These are phyloP conservation scores for Phenganax marumi DNA, from an alignment of 92 coral and sea anemone species.

Conservation along the genomic window DNA sequence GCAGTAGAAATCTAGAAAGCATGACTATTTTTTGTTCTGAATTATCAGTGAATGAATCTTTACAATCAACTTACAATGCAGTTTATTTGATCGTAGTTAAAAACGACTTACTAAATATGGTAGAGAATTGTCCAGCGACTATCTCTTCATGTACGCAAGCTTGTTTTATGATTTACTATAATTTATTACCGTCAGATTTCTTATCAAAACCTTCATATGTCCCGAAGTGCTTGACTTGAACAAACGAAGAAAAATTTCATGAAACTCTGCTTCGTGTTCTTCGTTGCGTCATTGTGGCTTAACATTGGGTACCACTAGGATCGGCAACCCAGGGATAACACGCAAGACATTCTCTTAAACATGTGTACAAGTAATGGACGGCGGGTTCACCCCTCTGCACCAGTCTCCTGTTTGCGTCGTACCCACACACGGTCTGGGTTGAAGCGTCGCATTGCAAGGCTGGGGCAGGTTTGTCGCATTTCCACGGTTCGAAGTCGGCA, in stretches of 20 bases:
- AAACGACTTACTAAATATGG: no score
- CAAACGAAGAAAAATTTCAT: no score
- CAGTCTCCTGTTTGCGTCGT: slow-evolving; percentile 55
- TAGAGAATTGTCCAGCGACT: no score
- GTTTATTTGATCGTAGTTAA: no score
- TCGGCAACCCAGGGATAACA: slow-evolving; percentile 60
- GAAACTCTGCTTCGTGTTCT: no score
- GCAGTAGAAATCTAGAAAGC: not conserved
- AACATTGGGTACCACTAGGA: slow-evolving; percentile 46
- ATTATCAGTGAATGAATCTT: not conserved
- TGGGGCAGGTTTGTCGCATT: slow-evolving; percentile 82
- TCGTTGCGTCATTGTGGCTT: no score
- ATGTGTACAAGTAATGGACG: slow-evolving; percentile 68
- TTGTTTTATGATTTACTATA: no score
- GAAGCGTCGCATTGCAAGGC: slow-evolving; percentile 69
- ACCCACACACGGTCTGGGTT: slow-evolving; percentile 54
- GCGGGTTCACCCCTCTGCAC: slow-evolving; percentile 53
- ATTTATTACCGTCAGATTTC: no score
- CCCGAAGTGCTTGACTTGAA: no score
- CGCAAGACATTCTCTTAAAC: slow-evolving; percentile 59
- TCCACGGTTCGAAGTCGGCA: slow-evolving; percentile 80
- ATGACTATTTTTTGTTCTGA: not conserved
- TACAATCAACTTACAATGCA: not conserved
- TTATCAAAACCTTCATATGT: no score
- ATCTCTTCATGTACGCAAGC: no score